Conservation (phyloP, 2,113 vertebrate species). For the Montifringilla adamsi region DNA sequence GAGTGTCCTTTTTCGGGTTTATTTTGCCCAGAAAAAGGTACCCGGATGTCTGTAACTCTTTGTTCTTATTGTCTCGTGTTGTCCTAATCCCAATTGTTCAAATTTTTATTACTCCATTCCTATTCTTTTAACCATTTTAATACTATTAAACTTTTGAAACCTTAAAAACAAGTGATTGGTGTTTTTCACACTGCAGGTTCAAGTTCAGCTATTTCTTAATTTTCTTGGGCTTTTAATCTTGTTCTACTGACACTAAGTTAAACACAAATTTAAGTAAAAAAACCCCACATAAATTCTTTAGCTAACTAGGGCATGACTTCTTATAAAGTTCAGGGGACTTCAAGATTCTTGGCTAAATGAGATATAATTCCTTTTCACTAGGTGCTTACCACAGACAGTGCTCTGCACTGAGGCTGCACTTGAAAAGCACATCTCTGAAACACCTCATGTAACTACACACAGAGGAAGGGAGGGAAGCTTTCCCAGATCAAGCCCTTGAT, state of each 20-base stretch:
- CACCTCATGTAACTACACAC: rapidly evolving
- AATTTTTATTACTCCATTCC: no score
- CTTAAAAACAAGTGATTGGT: no score
- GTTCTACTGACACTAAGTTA: neutral
- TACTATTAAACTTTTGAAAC: no score
- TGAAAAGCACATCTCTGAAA: neutral
- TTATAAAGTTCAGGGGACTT: neutral
- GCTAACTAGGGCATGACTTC: neutral
- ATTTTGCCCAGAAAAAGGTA: no score
- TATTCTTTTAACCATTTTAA: no score
- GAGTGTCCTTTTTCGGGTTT: no score
- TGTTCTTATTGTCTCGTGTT: no score
- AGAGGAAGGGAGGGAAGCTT: neutral
- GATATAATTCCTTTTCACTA: neutral
- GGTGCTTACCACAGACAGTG: neutral
- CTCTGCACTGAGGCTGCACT: neutral
- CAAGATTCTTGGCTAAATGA: neutral
- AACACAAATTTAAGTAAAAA: neutral
- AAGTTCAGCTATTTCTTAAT: neutral
- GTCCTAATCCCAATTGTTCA: no score
- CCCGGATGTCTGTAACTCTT: no score
- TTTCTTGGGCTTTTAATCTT: neutral
- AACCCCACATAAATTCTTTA: neutral
- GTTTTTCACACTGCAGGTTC: neutral
- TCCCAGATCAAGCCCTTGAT: neutral